Evolutionary conservation across 2,888 invertebrate genomes (phyloP).

Genomic region (Eustalomyia histrio): DNA sequence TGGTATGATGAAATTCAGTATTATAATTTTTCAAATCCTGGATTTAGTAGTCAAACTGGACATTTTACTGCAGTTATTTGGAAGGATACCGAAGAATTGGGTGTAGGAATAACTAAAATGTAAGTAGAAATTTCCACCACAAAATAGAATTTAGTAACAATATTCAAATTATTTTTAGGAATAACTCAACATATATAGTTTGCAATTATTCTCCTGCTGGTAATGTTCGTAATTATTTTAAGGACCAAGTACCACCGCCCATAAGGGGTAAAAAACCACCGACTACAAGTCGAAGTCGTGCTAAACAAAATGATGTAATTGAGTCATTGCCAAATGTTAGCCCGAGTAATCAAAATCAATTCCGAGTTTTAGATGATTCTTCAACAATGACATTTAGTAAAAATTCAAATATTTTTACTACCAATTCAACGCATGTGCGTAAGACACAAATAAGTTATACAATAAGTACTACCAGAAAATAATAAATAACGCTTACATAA

Average conservation of each 20-base stretch:
- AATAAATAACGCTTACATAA: too few species aligned
- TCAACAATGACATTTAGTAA: too few species aligned
- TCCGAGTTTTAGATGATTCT: conserved; percentile 80
- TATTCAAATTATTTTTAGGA: conserved; percentile 74
- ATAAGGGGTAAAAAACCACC: too few species aligned
- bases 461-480: conserved; percentile 2
- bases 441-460: conserved; percentile 28
- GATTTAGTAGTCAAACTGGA: conserved; percentile 85
- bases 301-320: too few species aligned
- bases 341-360: too few species aligned
- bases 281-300: too few species aligned
- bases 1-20: conserved; percentile 90
- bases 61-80: conserved; percentile 94
- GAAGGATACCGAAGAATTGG: conserved; percentile 87
- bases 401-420: conserved; percentile 80
- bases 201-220: conserved; percentile 95
- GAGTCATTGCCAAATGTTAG: too few species aligned
- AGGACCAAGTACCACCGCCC: conserved; percentile 84
- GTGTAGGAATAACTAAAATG: conserved; percentile 84
- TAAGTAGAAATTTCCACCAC: conserved; percentile 49
- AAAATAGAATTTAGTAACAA: too few species aligned
- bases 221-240: conserved; percentile 88
- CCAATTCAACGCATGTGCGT: conserved; percentile 85
- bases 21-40: conserved; percentile 83
- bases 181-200: conserved; percentile 86